Evolutionary conservation across 2,113 vertebrate genomes (phyloP).

Genomic region (Mola mola): DNA sequence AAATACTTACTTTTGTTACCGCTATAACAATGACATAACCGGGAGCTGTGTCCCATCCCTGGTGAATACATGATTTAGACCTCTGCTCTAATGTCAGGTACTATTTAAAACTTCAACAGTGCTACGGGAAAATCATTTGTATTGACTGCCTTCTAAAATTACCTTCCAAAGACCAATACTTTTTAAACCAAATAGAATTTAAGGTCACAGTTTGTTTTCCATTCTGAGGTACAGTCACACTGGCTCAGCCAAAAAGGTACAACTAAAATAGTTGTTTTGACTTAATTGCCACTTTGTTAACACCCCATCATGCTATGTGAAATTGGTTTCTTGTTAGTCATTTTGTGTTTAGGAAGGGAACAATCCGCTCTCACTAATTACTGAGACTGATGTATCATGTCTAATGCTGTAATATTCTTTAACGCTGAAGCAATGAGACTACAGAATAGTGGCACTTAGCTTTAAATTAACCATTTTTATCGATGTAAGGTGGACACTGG

Average conservation of each 20-base stretch:
- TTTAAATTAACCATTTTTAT: neutral
- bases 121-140: slow-evolving; percentile 42
- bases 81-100: slow-evolving; percentile 32
- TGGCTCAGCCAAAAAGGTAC: slow-evolving; percentile 9
- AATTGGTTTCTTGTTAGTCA: neutral
- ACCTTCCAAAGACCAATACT: slow-evolving; percentile 36
- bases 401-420: slow-evolving; percentile 10
- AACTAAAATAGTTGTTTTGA: slow-evolving; percentile 14
- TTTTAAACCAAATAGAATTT: slow-evolving; percentile 27
- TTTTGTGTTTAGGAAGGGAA: neutral
- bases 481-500: too few species aligned
- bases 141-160: slow-evolving; percentile 58
- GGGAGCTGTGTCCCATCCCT: neutral
- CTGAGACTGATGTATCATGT: slow-evolving; percentile 7
- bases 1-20: neutral
- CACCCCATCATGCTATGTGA: neutral
- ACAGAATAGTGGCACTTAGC: neutral
- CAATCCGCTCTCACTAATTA: slow-evolving; percentile 6
- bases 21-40: neutral
- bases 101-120: slow-evolving; percentile 39
- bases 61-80: slow-evolving; percentile 21
- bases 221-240: slow-evolving; percentile 8
- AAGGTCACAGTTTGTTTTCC: slow-evolving; percentile 42
- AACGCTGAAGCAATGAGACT: neutral
- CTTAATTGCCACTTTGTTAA: slow-evolving; percentile 11